Evolutionary conservation across 2,888 invertebrate species (phyloP), one percentile per base, ranked within the genome.

Genomic region (Lordiphosa andalusiaca): DNA sequence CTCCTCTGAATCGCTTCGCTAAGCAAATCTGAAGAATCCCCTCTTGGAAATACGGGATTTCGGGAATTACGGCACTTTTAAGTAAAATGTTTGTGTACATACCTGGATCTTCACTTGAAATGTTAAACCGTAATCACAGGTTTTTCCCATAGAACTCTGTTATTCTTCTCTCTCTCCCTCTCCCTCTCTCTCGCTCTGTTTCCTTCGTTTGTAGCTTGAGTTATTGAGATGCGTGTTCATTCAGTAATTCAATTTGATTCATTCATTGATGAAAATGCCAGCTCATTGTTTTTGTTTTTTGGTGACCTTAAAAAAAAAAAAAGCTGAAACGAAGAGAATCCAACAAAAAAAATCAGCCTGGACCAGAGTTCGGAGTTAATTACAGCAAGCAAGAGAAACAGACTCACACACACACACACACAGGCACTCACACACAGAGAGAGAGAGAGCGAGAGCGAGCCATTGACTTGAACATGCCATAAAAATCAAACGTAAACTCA

Each of bases 301-400:
- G 30, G 30, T 30, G 30, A 40, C 21, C 10, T 21, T 13, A 23
- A 47, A 16, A 25, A 37, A 44, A 9, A 38, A 9, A 42, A 16
- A 16, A 16, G 2, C 16, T 16, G 36, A 41, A 49, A 12, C 2
- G n/a, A 10, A 30, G 25, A 36, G n/a, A 47, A 48, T 37, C 25
- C 6, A 7, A 54, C 21, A 53, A 52, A 54, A 47, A 47, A 23
- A 39, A 49, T 54, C 39, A 35, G 53, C 39, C 7, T 10, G 10
- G 40, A 21, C 40, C 21, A 44, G 4, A 57, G 44, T 35, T 35
- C n/a, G 35, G 35, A 9, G 41, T 35, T 37, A 52, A 44, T 52
- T 52, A 37, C 25, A 36, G n/a, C 13, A 7, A 21, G 13, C 36
- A 47, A 16, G 25, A 25, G 25, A 48, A 12, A 51, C 25, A 25